Evolutionary conservation across 2,113 vertebrate species (phyloP).

Genomic region (Hyla sarda): DNA sequence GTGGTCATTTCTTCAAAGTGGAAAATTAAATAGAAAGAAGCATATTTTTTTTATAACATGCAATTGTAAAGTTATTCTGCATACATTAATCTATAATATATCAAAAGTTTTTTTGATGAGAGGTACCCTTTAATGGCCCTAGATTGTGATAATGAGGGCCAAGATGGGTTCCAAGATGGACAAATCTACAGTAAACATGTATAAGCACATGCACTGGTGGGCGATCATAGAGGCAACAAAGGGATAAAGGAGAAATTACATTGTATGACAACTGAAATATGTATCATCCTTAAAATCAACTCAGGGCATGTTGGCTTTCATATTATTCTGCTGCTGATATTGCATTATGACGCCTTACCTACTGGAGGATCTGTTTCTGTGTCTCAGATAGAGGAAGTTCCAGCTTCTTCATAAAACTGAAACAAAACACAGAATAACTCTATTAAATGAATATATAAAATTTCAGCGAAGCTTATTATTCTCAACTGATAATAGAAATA

Average conservation of each 20-base stretch:
- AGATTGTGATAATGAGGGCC: no score
- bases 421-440: constrained; percentile 51
- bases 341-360: constrained; percentile 14
- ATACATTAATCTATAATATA: no score
- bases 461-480: neutral
- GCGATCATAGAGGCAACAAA: neutral
- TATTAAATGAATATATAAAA: neutral
- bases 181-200: neutral
- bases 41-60: no score
- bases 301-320: neutral
- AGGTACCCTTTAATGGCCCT: no score
- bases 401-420: constrained; percentile 70
- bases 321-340: neutral
- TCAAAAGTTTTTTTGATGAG: no score
- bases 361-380: constrained; percentile 20
- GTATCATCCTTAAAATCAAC: no score
- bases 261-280: no score
- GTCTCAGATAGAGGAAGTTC: constrained; percentile 60
- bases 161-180: no score
- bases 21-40: no score
- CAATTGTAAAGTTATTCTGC: no score
- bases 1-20: no score
- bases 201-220: neutral
- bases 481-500: neutral
- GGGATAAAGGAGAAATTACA: neutral